Evolutionary conservation across 2,888 invertebrate genomes (phyloP).

Genomic region (Sarcophaga caerulescens): DNA sequence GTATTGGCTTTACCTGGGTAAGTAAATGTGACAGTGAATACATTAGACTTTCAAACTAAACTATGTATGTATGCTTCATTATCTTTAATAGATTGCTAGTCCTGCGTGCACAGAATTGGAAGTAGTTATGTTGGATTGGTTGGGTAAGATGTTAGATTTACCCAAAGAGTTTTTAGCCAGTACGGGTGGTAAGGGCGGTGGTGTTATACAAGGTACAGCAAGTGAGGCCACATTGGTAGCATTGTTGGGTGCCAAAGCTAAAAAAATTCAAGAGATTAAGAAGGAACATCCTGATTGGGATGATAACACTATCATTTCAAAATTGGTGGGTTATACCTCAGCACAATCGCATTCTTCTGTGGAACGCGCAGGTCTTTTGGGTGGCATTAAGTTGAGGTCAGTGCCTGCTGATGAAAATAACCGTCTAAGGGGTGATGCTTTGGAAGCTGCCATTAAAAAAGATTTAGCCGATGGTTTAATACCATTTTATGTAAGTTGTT

Average conservation of each 20-base stretch:
- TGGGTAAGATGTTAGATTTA: conserved; percentile 94
- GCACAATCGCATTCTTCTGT: conserved; percentile 96
- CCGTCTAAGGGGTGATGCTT: conserved; percentile 87
- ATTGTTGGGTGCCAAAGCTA: conserved; percentile 93
- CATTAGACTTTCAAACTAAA: too few relatives aligned
- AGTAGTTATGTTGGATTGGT: conserved; percentile 97
- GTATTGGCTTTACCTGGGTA: conserved; percentile 98
- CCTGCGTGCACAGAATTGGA: conserved; percentile 98
- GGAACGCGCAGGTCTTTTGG: conserved; percentile 94
- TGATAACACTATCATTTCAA: conserved; percentile 87
- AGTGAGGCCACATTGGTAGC: conserved; percentile 97
- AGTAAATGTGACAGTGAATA: conserved; percentile 72
- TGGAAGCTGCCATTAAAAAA: conserved; percentile 90
- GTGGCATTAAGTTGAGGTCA: conserved; percentile 90
- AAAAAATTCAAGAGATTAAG: conserved; percentile 86
- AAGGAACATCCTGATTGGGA: conserved; percentile 88
- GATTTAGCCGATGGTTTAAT: conserved; percentile 94
- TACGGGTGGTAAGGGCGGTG: conserved; percentile 92
- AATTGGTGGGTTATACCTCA: conserved; percentile 93
- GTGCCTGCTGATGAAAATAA: conserved; percentile 88
- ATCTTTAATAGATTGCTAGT: conserved; percentile 88
- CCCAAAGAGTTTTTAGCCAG: conserved; percentile 92
- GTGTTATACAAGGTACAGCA: conserved; percentile 96
- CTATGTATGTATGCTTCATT: not conserved
- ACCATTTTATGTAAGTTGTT: conserved; percentile 93